These are phyloP conservation scores for Morpho deidamia DNA, from an alignment of 2,888 invertebrate genomes.

Conservation along the genomic window DNA sequence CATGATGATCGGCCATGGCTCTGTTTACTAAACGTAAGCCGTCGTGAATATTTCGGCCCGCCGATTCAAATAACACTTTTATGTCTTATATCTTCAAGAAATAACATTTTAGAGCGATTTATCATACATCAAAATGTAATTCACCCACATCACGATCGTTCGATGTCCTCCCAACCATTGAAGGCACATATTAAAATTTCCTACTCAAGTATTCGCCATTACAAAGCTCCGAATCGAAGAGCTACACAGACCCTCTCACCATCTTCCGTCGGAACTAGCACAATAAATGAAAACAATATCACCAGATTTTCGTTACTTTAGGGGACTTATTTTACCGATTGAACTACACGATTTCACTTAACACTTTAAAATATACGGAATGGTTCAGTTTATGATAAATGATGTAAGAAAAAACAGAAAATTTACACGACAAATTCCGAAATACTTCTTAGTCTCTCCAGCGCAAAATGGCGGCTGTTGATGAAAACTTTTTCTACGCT, in stretches of 20 bases:
- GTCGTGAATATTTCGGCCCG: constrained; percentile 80
- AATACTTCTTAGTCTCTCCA: constrained; percentile 87
- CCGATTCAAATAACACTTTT: constrained; percentile 77
- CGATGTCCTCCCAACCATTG: constrained; percentile 84
- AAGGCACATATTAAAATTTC: constrained; percentile 86
- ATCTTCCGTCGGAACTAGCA: constrained; percentile 85
- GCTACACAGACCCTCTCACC: constrained; percentile 85
- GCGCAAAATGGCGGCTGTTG: constrained; percentile 97
- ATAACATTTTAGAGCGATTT: constrained; percentile 77
- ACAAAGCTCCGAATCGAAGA: constrained; percentile 85
- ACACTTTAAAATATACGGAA: constrained; percentile 80
- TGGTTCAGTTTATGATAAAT: constrained; percentile 76
- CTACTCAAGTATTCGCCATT: constrained; percentile 89
- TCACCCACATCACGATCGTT: constrained; percentile 83
- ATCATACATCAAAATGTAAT: constrained; percentile 75
- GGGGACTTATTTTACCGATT: constrained; percentile 66
- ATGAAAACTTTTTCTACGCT: constrained; percentile 97
- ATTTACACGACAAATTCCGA: constrained; percentile 85
- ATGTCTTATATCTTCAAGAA: constrained; percentile 73
- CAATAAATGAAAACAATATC: constrained; percentile 84
- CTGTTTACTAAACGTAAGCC: constrained; percentile 84
- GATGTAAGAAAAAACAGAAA: constrained; percentile 80
- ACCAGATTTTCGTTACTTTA: constrained; percentile 75
- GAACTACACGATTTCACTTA: constrained; percentile 73
- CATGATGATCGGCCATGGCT: constrained; percentile 96